Evolutionary conservation across 2,888 invertebrate species (phyloP).

Genomic region (Protophormia terraenovae): DNA sequence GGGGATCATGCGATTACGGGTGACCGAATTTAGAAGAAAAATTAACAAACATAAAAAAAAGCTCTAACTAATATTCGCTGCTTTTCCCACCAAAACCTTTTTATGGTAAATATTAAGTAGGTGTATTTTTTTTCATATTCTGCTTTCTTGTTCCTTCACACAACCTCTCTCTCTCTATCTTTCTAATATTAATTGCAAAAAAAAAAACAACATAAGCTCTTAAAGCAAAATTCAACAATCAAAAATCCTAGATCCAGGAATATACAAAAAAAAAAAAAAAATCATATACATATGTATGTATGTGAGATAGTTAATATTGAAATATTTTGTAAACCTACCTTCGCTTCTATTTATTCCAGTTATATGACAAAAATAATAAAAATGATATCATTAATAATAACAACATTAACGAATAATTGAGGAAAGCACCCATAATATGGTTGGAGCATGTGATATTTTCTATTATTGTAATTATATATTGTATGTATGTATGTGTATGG

Average conservation of each 20-base stretch:
- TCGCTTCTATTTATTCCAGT: too few species aligned
- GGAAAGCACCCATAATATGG: not conserved
- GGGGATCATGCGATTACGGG: conserved; percentile 11
- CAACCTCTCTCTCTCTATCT: not conserved
- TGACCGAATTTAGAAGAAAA: not conserved
- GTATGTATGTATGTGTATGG: not conserved
- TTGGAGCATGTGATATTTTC: not conserved
- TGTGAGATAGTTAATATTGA: too few species aligned
- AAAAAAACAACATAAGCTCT: too few species aligned
- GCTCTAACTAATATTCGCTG: not conserved
- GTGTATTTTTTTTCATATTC: not conserved
- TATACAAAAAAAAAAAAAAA: too few species aligned
- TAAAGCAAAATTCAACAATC: too few species aligned
- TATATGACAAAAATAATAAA: too few species aligned
- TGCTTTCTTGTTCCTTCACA: not conserved
- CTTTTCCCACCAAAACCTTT: not conserved
- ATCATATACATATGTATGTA: too few species aligned
- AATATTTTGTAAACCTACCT: too few species aligned
- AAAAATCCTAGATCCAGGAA: too few species aligned
- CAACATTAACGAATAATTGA: not conserved
- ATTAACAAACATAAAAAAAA: not conserved
- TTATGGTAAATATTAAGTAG: not conserved
- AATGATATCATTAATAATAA: too few species aligned
- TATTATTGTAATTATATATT: not conserved
- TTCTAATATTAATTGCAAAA: not conserved